phyloP scores from a whole-genome alignment of 2,113 vertebrate species.

The Aleadryas rufinucha region DNA sequence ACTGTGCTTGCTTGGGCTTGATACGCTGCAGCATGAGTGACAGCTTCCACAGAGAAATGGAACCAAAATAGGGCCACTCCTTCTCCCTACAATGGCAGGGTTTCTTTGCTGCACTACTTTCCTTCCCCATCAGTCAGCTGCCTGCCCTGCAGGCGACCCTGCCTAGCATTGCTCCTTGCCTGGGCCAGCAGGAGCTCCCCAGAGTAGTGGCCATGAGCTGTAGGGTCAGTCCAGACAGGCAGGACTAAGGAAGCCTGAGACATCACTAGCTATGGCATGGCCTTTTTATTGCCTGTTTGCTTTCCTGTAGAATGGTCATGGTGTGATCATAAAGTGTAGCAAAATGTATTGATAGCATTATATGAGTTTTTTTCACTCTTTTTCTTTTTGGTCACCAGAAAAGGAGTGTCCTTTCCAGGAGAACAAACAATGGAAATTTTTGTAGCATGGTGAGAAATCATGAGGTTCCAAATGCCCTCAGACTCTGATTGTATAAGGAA shows the following conservation, averaged over 20 bases:
- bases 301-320: not conserved
- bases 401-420: not conserved
- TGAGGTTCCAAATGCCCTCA: not conserved
- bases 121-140: not conserved
- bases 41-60: not conserved
- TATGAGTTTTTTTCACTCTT: not conserved
- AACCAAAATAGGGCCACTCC: not conserved
- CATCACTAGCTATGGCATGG: not conserved
- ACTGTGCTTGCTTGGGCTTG: not conserved
- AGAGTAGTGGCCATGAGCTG: fast-evolving
- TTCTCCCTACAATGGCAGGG: not conserved
- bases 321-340: not conserved
- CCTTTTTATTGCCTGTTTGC: not conserved
- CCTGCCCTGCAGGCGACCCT: not conserved
- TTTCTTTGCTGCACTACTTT: not conserved
- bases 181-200: not conserved
- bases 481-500: not conserved
- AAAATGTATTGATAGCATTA: not conserved
- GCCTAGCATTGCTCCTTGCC: not conserved
- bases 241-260: not conserved
- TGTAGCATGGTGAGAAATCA: not conserved
- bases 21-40: not conserved
- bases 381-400: not conserved
- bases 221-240: not conserved
- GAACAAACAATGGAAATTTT: not conserved